phyloP scores from a whole-genome alignment of 2,888 invertebrate genomes.

The Lepidocyrtinus sp. region DNA sequence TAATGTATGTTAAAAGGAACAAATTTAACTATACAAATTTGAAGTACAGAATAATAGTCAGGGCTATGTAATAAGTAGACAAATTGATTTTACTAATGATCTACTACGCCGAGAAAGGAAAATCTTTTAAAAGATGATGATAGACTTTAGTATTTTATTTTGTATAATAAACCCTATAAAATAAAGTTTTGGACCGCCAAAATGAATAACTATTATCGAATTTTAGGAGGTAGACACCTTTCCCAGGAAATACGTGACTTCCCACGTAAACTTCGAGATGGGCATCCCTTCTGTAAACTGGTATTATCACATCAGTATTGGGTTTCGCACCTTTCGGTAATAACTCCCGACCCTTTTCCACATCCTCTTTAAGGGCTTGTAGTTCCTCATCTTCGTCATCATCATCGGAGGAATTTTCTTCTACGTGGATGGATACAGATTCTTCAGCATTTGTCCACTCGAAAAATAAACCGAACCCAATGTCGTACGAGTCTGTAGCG shows the following conservation, averaged over 20 bases:
- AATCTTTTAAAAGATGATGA: background rate
- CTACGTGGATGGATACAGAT: slow-evolving; percentile 93
- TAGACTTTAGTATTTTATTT: slow-evolving; percentile 73
- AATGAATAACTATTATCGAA: slow-evolving; percentile 99
- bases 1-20: background rate
- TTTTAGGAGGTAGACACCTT: slow-evolving; percentile 97
- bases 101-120: too few relatives aligned
- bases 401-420: slow-evolving; percentile 87
- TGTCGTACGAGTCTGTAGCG: slow-evolving; percentile 97
- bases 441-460: slow-evolving; percentile 95
- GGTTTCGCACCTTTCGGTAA: slow-evolving; percentile 69
- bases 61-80: background rate
- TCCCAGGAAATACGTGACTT: slow-evolving; percentile 95
- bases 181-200: slow-evolving; percentile 99
- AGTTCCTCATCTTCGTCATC: slow-evolving; percentile 81
- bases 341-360: slow-evolving; percentile 68
- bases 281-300: slow-evolving; percentile 96
- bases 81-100: background rate
- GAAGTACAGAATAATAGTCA: background rate
- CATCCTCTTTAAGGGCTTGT: slow-evolving; percentile 72
- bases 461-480: slow-evolving; percentile 98
- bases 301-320: slow-evolving; percentile 84
- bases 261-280: slow-evolving; percentile 86
- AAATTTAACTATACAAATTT: background rate
- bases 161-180: slow-evolving; percentile 98